Percentiles rank a stretch among this genome's conserved stretches.
phyloP scores from a whole-genome alignment of 1,140 invertebrate species.

The Macrobrachium rosenbergii region DNA sequence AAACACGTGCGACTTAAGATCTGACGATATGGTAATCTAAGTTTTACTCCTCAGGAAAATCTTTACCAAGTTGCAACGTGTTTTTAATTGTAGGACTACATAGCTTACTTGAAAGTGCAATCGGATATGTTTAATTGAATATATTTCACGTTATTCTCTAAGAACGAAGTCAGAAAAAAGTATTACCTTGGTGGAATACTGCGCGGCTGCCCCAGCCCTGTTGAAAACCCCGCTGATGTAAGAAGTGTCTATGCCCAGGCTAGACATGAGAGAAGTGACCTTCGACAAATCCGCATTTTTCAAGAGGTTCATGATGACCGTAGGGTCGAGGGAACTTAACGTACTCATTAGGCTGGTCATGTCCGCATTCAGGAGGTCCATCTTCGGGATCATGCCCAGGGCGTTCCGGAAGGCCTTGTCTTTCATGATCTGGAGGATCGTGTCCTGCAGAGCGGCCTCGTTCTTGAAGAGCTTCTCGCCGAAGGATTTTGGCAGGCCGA shows the following conservation, averaged over 20 bases:
- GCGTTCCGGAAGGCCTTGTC: not conserved
- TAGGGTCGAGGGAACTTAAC: conserved; percentile 5
- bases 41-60: no score
- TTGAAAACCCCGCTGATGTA: conserved; percentile 34
- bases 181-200: conserved; percentile 1
- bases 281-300: conserved; percentile 7
- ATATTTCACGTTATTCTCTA: no score
- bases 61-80: no score
- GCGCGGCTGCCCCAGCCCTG: conserved; percentile 16
- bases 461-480: conserved; percentile 29
- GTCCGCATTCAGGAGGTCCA: not conserved
- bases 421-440: conserved; percentile 20
- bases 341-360: not conserved
- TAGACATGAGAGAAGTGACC: not conserved
- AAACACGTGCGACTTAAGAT: no score
- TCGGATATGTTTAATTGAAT: no score
- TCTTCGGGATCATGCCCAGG: not conserved
- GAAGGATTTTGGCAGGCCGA: conserved; percentile 39
- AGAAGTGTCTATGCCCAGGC: conserved; percentile 19
- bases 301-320: conserved; percentile 5
- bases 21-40: no score
- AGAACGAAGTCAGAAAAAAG: not conserved
- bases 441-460: conserved; percentile 12
- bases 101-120: no score
- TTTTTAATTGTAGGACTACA: no score